Base-by-base conservation (phyloP, 2,113 vertebrate genomes). In the Anseranas semipalmata region DNA sequence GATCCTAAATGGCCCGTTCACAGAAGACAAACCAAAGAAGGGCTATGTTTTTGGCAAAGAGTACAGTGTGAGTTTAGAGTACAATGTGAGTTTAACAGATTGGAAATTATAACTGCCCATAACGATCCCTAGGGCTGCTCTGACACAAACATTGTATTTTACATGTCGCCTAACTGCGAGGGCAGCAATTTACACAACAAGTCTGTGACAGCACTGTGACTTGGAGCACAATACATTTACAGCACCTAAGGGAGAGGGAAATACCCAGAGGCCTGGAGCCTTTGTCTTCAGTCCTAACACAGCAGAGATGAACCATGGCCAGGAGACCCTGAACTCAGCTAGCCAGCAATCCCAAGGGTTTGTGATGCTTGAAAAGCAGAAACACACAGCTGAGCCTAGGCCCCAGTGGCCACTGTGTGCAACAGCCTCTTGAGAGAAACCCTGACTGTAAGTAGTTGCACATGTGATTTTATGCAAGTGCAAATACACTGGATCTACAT, bases 1-100 rank as follows among this genome's bases (percentile, higher is more conserved):
- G 71, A 62, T 73, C 85, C 71, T 62, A 50, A 91, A 83, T 76
- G 62, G 7, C 14, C 19, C 1, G 0, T 56, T 94, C 37, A 22
- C 3, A 83, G 82, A 13, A 77, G 45, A 83, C 45, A 96, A 96
- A 66, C 35, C 62, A 66, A 89, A 79, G 68, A 59, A 55, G 21
- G 28, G 28, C 32, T 55, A 17, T 50, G 12, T 73, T 80, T 66
- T 76, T 75, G 48, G 84, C 12, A 7, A 85, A 39, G 24, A 35
- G 41, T 66, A n/a, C n/a, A n/a, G n/a, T n/a, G n/a, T n/a, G n/a
- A n/a, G n/a, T 89, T 89, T 68, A 79, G 27, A 68, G 39, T 22
- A 25, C 35, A 30, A 9, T 0, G 8, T 3, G 32, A 87, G 58
- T 55, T 90, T 39, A 76, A 53, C 74, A 93, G 78, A 85, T 15